Evolutionary conservation across 1,140 invertebrate species (phyloP).

Genomic region (Drosophila nasuta): DNA sequence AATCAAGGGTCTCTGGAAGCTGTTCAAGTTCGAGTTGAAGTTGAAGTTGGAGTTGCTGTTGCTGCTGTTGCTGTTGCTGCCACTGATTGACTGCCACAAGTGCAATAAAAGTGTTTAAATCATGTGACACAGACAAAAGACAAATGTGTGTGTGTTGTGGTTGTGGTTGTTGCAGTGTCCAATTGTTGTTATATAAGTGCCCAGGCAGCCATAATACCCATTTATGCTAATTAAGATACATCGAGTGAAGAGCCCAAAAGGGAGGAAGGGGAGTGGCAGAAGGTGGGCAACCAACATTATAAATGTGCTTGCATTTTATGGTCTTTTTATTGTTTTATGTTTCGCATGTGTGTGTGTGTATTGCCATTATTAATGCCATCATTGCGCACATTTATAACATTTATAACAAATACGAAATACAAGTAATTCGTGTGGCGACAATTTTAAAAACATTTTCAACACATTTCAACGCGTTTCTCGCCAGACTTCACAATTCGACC

Average conservation of each 20-base stretch:
- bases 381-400: slow-evolving; percentile 65
- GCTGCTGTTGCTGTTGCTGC: slow-evolving; percentile 3
- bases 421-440: slow-evolving; percentile 31
- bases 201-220: slow-evolving; percentile 54
- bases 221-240: slow-evolving; percentile 82
- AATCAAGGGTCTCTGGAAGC: slow-evolving; percentile 42
- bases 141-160: slow-evolving; percentile 13
- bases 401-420: slow-evolving; percentile 35
- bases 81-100: slow-evolving; percentile 41
- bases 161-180: slow-evolving; percentile 16
- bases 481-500: slow-evolving; percentile 1
- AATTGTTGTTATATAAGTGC: slow-evolving; percentile 43
- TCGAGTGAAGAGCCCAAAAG: slow-evolving; percentile 45
- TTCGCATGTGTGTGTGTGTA: no score
- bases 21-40: slow-evolving; percentile 9
- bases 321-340: slow-evolving; percentile 63
- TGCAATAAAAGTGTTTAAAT: slow-evolving; percentile 54
- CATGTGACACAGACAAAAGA: slow-evolving; percentile 24
- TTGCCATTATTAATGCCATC: slow-evolving; percentile 69
- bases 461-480: slow-evolving; percentile 48
- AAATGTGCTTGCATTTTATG: slow-evolving; percentile 74
- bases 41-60: background rate
- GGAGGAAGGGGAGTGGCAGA: background rate
- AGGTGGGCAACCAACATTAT: slow-evolving; percentile 44
- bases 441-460: slow-evolving; percentile 52